phyloP scores from a whole-genome alignment of 2,113 vertebrate genomes.

The Paradoxurus hermaphroditus region DNA sequence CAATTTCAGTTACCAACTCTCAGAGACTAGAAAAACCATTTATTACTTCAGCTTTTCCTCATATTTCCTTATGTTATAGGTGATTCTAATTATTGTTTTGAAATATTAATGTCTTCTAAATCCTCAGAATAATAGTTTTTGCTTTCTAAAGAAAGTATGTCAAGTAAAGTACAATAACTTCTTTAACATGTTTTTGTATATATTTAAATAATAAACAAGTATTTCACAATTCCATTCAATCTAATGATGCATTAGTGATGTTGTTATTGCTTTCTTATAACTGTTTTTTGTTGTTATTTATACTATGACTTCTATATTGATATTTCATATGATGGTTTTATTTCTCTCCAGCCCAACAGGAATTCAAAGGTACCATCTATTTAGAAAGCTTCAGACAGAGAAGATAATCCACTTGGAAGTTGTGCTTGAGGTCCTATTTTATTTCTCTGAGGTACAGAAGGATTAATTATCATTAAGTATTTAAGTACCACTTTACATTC shows the following conservation, averaged over 20 bases:
- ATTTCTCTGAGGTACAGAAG: conserved; percentile 26
- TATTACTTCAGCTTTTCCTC: background rate
- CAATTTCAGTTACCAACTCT: background rate
- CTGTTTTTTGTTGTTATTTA: background rate
- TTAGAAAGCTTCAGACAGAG: background rate
- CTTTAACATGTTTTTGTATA: background rate
- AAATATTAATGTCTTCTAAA: background rate
- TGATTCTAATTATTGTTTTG: background rate
- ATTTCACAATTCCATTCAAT: background rate
- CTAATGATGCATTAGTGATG: background rate
- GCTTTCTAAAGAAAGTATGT: background rate
- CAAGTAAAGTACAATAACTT: background rate
- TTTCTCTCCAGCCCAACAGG: background rate
- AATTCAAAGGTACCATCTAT: background rate
- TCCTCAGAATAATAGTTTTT: background rate
- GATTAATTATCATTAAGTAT: conserved; percentile 51
- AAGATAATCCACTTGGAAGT: conserved; percentile 22
- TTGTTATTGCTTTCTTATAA: background rate
- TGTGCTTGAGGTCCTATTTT: background rate
- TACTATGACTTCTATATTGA: background rate
- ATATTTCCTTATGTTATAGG: background rate
- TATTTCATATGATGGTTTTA: background rate
- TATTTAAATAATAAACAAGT: background rate
- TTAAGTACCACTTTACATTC: conserved; percentile 32
- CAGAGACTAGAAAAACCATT: background rate